Conservation (phyloP, 2,888 invertebrate genomes). For the Caenorhabditis sp. region DNA sequence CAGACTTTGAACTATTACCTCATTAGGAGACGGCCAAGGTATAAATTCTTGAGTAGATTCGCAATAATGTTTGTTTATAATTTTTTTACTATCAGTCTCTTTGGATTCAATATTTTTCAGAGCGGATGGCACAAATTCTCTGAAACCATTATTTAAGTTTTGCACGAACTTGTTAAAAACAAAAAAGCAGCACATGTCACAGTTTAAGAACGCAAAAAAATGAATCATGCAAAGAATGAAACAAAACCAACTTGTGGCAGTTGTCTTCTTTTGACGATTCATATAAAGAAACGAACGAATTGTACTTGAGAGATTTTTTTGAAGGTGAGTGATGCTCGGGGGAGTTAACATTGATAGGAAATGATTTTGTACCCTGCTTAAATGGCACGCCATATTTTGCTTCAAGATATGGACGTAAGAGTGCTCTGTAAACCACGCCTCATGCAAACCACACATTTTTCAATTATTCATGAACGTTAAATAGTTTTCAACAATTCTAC, state of each 20-base stretch:
- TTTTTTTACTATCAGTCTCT: neutral
- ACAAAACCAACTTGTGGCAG: conserved; percentile 62
- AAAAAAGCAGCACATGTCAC: neutral
- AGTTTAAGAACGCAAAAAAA: conserved; percentile 6
- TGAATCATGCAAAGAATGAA: conserved; percentile 11
- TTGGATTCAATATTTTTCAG: too few relatives aligned
- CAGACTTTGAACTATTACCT: conserved; percentile 56
- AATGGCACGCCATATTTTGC: conserved; percentile 61
- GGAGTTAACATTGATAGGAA: conserved; percentile 59
- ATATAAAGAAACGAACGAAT: conserved; percentile 59
- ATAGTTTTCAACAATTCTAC: conserved; percentile 46
- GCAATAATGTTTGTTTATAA: neutral
- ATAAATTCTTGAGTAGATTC: conserved; percentile 75
- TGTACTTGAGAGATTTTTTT: conserved; percentile 45
- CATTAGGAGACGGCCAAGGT: conserved; percentile 82
- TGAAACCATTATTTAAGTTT: too few relatives aligned
- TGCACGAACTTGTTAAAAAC: neutral
- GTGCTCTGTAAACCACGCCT: conserved; percentile 50
- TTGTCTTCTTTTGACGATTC: conserved; percentile 55
- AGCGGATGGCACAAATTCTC: too few relatives aligned
- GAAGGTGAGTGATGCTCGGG: conserved; percentile 48
- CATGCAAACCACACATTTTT: conserved; percentile 28
- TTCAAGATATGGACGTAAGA: conserved; percentile 65
- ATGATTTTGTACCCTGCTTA: conserved; percentile 57
- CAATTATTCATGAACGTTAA: conserved; percentile 18